Conservation (phyloP, 2,113 vertebrate species). For the Gobius niger region DNA sequence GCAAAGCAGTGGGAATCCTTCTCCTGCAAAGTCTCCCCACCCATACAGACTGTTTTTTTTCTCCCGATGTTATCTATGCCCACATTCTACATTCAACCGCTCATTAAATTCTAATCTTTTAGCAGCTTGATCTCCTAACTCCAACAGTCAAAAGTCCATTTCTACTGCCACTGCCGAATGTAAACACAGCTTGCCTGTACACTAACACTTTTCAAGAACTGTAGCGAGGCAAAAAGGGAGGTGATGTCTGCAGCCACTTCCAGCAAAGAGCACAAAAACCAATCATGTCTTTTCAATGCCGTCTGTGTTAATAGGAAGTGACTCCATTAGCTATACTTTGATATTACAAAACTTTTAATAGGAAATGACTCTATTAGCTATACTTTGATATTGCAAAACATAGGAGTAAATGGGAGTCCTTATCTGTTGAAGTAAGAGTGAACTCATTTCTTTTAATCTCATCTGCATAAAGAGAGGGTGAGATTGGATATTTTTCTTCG, state of each 20-base stretch:
- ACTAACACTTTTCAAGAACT: constrained; percentile 5
- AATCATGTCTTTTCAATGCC: constrained; percentile 2
- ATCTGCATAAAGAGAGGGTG: constrained; percentile 41
- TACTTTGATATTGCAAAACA: constrained; percentile 17
- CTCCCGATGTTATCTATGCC: not conserved
- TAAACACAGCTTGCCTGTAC: constrained; percentile 12
- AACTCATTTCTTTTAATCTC: constrained; percentile 54
- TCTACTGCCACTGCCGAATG: constrained; percentile 1
- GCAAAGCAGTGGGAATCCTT: no score
- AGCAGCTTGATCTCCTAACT: not conserved
- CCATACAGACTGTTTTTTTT: no score
- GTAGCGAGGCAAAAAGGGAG: constrained; percentile 6
- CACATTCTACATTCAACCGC: not conserved
- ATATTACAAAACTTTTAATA: constrained; percentile 27
- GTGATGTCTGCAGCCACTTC: not conserved
- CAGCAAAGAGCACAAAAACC: not conserved
- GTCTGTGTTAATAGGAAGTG: constrained; percentile 32
- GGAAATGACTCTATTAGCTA: constrained; percentile 39
- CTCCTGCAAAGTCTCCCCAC: no score
- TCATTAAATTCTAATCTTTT: not conserved
- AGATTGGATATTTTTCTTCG: constrained; percentile 28
- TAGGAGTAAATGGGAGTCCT: constrained; percentile 27
- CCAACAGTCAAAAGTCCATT: constrained; percentile 12
- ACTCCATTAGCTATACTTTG: constrained; percentile 29
- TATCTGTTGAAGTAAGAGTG: constrained; percentile 29